Evolutionary conservation across 2,113 vertebrate genomes (phyloP).

Genomic region (Psophia crepitans): DNA sequence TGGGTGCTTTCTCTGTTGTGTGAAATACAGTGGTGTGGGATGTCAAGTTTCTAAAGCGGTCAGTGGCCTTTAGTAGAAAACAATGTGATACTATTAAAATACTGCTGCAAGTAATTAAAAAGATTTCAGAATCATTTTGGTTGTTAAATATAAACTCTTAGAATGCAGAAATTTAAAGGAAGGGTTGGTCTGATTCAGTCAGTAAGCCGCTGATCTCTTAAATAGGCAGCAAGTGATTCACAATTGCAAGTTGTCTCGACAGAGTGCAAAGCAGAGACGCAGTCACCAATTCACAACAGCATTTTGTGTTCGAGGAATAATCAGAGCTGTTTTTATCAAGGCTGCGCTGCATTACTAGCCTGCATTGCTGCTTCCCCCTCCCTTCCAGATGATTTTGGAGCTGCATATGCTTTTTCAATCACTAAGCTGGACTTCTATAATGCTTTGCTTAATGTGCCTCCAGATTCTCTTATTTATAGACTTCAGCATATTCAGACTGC

Average conservation of each 20-base stretch:
- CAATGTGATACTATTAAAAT: not conserved
- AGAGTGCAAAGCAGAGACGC: slow-evolving; percentile 22
- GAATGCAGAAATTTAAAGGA: not conserved
- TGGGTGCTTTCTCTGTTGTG: not conserved
- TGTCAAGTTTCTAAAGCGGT: not conserved
- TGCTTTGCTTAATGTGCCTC: slow-evolving; percentile 52
- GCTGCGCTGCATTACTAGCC: not conserved
- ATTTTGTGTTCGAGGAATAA: slow-evolving; percentile 55
- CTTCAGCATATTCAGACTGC: slow-evolving; percentile 31
- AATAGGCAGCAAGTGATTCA: slow-evolving; percentile 27
- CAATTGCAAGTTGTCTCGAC: slow-evolving; percentile 39
- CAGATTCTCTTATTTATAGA: slow-evolving; percentile 71
- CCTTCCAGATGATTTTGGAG: slow-evolving; percentile 51
- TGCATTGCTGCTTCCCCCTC: not conserved
- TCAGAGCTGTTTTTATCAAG: slow-evolving; percentile 35
- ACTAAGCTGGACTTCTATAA: slow-evolving; percentile 43
- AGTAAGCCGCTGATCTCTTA: not conserved
- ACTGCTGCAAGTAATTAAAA: not conserved
- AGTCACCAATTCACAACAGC: slow-evolving; percentile 42
- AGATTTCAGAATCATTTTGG: not conserved
- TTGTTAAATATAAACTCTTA: not conserved
- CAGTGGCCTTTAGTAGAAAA: not conserved
- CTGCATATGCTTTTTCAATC: slow-evolving; percentile 51
- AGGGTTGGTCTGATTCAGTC: not conserved
- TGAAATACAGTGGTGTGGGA: not conserved